phyloP scores from a whole-genome alignment of 2,113 vertebrate species.

The Sander vitreus region DNA sequence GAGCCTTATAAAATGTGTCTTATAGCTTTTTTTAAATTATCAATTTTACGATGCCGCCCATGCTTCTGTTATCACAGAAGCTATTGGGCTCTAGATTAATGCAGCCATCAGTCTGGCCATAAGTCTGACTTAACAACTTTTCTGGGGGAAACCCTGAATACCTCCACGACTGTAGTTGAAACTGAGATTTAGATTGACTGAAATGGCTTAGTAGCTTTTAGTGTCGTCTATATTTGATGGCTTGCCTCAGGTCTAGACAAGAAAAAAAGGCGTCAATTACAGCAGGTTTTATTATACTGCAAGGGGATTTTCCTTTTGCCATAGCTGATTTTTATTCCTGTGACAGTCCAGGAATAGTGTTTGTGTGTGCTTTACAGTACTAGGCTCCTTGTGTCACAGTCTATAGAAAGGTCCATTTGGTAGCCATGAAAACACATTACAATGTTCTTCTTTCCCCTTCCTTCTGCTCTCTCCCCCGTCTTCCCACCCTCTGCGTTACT shows the following conservation, averaged over 20 bases:
- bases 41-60: too few species aligned
- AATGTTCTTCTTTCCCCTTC: conserved; percentile 47
- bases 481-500: conserved; percentile 59
- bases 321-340: conserved; percentile 43
- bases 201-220: conserved; percentile 50
- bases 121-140: too few species aligned
- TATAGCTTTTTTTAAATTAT: too few species aligned
- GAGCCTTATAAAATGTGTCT: too few species aligned
- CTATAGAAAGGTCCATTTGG: conserved; percentile 54
- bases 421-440: conserved; percentile 57
- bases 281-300: conserved; percentile 44
- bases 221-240: conserved; percentile 55
- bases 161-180: conserved; percentile 4
- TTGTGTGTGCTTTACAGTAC: conserved; percentile 20
- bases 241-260: conserved; percentile 37
- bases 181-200: conserved; percentile 28
- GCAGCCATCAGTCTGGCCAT: too few species aligned
- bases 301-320: conserved; percentile 50
- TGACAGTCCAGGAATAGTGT: conserved; percentile 31
- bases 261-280: conserved; percentile 52
- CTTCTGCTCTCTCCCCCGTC: conserved; percentile 24
- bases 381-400: conserved; percentile 50
- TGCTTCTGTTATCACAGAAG: too few species aligned
- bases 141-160: background rate
- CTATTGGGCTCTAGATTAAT: too few species aligned